phyloP scores from a whole-genome alignment of 2,888 invertebrate species.

The Thyatira batis region DNA sequence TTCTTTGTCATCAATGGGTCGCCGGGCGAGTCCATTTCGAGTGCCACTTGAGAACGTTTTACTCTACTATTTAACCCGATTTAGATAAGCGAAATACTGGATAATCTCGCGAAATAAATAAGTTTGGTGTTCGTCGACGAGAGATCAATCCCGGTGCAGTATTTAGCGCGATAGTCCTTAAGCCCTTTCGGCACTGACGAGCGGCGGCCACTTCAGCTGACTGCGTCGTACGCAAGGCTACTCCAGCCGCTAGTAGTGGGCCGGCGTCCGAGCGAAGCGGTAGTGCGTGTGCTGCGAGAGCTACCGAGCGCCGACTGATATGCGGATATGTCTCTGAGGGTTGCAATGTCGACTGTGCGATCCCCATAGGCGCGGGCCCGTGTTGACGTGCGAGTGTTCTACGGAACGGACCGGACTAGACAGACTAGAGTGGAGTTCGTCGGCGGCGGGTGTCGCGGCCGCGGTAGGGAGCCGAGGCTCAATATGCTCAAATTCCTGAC shows the following conservation, averaged over 20 bases:
- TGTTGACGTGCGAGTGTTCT: constrained; percentile 24
- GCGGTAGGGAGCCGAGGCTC: constrained; percentile 70
- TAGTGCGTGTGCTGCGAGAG: constrained; percentile 49
- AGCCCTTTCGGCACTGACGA: constrained; percentile 71
- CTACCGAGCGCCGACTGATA: constrained; percentile 30
- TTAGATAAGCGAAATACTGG: constrained; percentile 26
- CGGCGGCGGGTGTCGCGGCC: constrained; percentile 38
- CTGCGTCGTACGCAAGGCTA: constrained; percentile 80
- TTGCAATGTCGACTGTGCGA: constrained; percentile 67
- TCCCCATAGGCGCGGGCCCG: constrained; percentile 58
- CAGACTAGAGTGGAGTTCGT: no score
- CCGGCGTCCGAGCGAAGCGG: constrained; percentile 61
- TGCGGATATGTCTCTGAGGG: constrained; percentile 66
- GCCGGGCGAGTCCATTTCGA: constrained; percentile 83
- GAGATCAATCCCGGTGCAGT: constrained; percentile 34
- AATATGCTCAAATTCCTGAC: constrained; percentile 94
- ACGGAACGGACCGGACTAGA: no score
- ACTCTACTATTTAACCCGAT: constrained; percentile 52
- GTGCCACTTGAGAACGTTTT: constrained; percentile 61
- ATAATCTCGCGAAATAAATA: not conserved
- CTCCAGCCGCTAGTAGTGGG: constrained; percentile 75
- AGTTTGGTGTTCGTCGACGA: constrained; percentile 2
- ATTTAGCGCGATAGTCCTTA: constrained; percentile 56
- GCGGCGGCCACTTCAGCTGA: constrained; percentile 80
- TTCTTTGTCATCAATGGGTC: constrained; percentile 88